Base-by-base conservation (phyloP, 2,888 invertebrate species). In the Cheilosia vernalis region DNA sequence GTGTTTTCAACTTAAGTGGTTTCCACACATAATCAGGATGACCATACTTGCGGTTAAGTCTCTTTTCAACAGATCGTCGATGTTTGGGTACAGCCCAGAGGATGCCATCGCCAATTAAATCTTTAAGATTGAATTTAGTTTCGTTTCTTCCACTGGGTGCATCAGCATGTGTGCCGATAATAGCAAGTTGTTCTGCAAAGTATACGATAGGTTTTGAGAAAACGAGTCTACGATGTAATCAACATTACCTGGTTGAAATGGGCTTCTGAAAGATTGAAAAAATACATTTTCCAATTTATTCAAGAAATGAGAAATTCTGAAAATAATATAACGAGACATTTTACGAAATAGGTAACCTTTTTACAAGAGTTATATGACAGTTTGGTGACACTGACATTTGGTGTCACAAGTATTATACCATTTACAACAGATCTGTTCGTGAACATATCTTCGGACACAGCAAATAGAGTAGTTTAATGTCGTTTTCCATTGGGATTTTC, bases 51-150 rank as follows among this genome's bases (percentile, higher is more conserved):
- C 97, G 93, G 55, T 94, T 95, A 88, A 93, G 91, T 80, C 97
- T 93, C 90, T 93, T 95, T 90, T 98, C 98, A 53, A 97, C 87
- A 0, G 96, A 94, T 87, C 97, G 93, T 88, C 98, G 93, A 85
- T 93, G 93, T 89, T 96, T 96, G 0, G 97, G 98, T 2, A 96
- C 97, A 61, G 95, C 98, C 94, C 96, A 95, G 21, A 98, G 90
- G 87, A 97, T 94, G 2, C 96, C 96, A 92, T 96, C 94, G 0
- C 94, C 95, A 60, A 96, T 91, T 17, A 96, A 90, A 87, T 96
- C 94, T 88, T 94, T 94, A 7, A 96, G 87, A 2, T 94, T 93
- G 88, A 93, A 93, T 64, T 27, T 70, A 19, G 90, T 90, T 78
- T 90, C 91, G 19, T 88, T 73, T 47, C 27, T 15, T 10, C 24